Conservation (phyloP, 2,888 invertebrate genomes). For the Sarcophaga variegata region DNA sequence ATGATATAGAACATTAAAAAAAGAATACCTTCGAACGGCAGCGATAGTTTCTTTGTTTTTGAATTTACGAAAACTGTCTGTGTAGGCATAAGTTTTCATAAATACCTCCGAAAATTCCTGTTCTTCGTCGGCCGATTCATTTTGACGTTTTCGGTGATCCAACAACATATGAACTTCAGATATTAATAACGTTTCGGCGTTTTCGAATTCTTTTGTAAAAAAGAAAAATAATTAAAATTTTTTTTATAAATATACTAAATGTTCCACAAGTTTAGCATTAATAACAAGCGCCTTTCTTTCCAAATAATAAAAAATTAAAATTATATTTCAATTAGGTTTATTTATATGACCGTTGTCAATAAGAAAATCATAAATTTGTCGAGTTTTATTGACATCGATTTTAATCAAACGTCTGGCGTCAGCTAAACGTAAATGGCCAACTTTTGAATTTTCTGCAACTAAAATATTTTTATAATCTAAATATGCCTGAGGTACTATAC, state of each 20-base stretch:
- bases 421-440: constrained; percentile 88
- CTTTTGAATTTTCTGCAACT: constrained; percentile 89
- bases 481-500: constrained; percentile 90
- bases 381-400: constrained; percentile 96
- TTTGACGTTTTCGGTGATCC: constrained; percentile 98
- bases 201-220: constrained; percentile 92
- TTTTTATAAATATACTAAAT: not conserved
- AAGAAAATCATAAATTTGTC: constrained; percentile 92
- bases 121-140: constrained; percentile 98
- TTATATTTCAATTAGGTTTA: constrained; percentile 82
- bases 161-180: constrained; percentile 98
- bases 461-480: constrained; percentile 89
- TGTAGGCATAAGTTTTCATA: constrained; percentile 98
- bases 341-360: constrained; percentile 87
- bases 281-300: constrained; percentile 58
- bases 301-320: constrained; percentile 17
- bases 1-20: too few species aligned
- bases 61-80: constrained; percentile 97
- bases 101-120: constrained; percentile 99
- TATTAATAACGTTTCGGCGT: constrained; percentile 97
- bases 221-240: not conserved
- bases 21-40: constrained; percentile 92
- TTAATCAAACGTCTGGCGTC: constrained; percentile 92
- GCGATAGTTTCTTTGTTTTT: constrained; percentile 99
- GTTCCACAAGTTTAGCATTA: not conserved